These are phyloP conservation scores for Drosophila eohydei DNA, from an alignment of 2,888 invertebrate species.

Conservation along the genomic window DNA sequence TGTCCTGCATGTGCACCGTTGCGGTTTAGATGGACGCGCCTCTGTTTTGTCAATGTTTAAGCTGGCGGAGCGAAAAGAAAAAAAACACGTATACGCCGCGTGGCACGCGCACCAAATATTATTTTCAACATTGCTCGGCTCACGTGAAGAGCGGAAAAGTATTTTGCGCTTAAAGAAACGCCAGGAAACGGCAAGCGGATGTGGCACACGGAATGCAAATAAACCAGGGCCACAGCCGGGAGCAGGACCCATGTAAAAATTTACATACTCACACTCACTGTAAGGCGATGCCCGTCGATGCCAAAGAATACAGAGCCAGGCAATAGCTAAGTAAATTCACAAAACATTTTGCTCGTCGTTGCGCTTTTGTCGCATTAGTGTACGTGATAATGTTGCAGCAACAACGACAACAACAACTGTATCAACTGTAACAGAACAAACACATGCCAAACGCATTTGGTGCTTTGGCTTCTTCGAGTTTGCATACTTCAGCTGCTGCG, in stretches of 20 bases:
- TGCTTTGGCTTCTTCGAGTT: constrained; percentile 20
- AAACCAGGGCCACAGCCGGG: constrained; percentile 49
- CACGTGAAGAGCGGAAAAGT: constrained; percentile 60
- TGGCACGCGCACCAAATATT: constrained; percentile 71
- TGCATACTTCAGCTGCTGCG: constrained; percentile 21
- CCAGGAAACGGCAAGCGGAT: constrained; percentile 67
- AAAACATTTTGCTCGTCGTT: constrained; percentile 74
- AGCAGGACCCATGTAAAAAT: constrained; percentile 27
- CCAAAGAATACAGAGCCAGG: constrained; percentile 22
- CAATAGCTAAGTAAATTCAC: constrained; percentile 70
- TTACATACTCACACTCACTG: constrained; percentile 8
- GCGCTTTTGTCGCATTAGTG: constrained; percentile 81
- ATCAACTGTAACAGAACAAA: constrained; percentile 13
- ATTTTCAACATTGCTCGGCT: constrained; percentile 54
- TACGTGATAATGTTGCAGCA: constrained; percentile 68
- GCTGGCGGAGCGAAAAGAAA: constrained; percentile 21
- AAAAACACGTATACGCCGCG: constrained; percentile 53
- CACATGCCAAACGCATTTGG: constrained; percentile 18
- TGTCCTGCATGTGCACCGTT: constrained; percentile 50
- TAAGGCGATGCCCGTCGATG: constrained; percentile 34
- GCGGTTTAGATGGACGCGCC: constrained; percentile 52
- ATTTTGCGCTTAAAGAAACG: constrained; percentile 74
- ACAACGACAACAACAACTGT: constrained; percentile 22
- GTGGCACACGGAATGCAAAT: constrained; percentile 74
- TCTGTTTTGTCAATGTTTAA: constrained; percentile 54